Conservation (phyloP, 2,888 invertebrate species). For the Drosophila koepferae region DNA sequence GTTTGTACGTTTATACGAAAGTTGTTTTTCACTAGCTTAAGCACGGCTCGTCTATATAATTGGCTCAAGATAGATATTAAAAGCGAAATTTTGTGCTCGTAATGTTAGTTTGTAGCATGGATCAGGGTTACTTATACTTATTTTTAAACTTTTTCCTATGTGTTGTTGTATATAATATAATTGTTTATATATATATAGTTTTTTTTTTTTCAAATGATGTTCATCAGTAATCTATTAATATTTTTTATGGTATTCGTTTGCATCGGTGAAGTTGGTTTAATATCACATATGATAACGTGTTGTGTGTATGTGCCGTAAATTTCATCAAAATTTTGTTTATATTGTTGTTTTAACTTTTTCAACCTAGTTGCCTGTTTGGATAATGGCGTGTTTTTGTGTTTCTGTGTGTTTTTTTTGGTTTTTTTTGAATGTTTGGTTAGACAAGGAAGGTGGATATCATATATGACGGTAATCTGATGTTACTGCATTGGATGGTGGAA, state of each 20-base stretch:
- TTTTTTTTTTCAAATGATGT: conserved; percentile 42
- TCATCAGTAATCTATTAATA: conserved; percentile 33
- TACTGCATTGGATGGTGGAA: conserved; percentile 37
- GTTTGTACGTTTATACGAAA: conserved; percentile 68
- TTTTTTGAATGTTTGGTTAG: conserved; percentile 17
- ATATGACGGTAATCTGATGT: conserved; percentile 44
- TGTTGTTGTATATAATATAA: conserved; percentile 13
- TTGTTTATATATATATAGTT: not conserved
- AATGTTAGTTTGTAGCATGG: conserved; percentile 30
- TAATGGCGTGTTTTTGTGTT: conserved; percentile 30
- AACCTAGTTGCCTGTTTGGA: conserved; percentile 34
- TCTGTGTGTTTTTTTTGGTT: conserved; percentile 13
- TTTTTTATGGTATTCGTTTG: conserved; percentile 73
- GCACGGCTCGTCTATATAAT: conserved; percentile 47
- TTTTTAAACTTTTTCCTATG: conserved; percentile 22
- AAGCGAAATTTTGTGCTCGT: conserved; percentile 47
- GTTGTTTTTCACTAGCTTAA: conserved; percentile 53
- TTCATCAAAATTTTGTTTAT: conserved; percentile 30
- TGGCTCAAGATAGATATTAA: conserved; percentile 34
- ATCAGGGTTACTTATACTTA: not conserved
- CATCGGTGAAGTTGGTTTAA: conserved; percentile 64
- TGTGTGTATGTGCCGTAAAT: conserved; percentile 46
- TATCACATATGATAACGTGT: conserved; percentile 40
- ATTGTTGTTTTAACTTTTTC: conserved; percentile 32
- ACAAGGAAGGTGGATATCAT: conserved; percentile 49